Conservation (phyloP, 2,113 vertebrate species). For the Heptranchias perlo region DNA sequence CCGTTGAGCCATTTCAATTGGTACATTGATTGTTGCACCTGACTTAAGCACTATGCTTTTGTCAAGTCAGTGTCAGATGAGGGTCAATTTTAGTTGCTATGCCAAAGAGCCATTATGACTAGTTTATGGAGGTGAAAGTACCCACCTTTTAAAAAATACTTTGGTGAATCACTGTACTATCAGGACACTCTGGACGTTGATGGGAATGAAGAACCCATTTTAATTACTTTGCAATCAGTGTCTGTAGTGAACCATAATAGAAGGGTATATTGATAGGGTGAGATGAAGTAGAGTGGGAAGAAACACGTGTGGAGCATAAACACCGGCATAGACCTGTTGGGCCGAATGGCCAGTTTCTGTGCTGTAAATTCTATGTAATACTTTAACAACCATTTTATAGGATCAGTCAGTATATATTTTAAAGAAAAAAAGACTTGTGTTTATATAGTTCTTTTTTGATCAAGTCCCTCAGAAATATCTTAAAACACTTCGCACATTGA, state of each 20-base stretch:
- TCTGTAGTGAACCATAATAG: neutral
- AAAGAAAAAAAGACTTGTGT: neutral
- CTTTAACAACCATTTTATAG: neutral
- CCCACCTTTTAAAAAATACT: neutral
- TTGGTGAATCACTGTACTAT: neutral
- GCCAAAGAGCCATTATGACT: neutral
- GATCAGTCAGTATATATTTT: neutral
- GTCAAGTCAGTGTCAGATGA: neutral
- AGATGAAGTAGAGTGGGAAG: too few species aligned
- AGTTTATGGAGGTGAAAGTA: neutral
- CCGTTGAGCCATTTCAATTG: neutral
- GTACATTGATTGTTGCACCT: neutral
- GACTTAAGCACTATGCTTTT: neutral
- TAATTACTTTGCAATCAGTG: neutral
- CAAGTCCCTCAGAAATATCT: neutral
- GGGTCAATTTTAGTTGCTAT: neutral
- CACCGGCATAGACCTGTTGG: too few species aligned
- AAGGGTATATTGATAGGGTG: too few species aligned
- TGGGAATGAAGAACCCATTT: neutral
- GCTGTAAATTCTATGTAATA: too few species aligned
- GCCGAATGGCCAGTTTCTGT: too few species aligned
- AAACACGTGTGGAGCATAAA: too few species aligned
- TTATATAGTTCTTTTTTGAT: neutral
- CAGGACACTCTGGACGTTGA: neutral
- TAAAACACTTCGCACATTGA: neutral